Conservation (phyloP, 2,888 invertebrate genomes). For the Tipula vernalis region DNA sequence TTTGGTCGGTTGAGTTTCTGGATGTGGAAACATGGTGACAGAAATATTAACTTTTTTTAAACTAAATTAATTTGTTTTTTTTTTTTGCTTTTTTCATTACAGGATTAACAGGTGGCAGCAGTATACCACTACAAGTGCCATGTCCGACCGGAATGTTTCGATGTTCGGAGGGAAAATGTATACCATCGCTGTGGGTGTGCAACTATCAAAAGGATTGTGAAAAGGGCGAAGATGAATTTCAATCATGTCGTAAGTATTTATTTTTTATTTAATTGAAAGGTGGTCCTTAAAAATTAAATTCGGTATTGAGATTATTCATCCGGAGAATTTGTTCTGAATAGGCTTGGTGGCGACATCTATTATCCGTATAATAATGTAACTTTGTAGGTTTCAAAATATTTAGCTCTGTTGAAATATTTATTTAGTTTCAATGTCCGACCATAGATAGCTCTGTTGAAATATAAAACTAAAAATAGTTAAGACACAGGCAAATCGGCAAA, state of each 20-base stretch:
- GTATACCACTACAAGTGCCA: slow-evolving; percentile 29
- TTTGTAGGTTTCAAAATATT: too few species aligned
- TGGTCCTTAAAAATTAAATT: too few species aligned
- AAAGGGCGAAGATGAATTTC: slow-evolving; percentile 82
- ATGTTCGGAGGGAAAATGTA: slow-evolving; percentile 79
- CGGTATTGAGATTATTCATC: too few species aligned
- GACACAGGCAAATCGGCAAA: too few species aligned
- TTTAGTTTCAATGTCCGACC: too few species aligned
- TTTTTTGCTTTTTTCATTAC: not conserved
- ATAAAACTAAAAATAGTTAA: too few species aligned
- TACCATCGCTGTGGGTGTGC: slow-evolving; percentile 75
- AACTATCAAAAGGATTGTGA: slow-evolving; percentile 92
- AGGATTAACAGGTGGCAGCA: slow-evolving; percentile 19
- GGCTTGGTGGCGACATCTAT: not conserved
- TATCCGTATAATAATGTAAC: too few species aligned
- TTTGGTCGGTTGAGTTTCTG: not conserved
- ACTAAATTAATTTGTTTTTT: not conserved
- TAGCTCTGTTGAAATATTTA: too few species aligned
- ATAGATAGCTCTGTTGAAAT: too few species aligned
- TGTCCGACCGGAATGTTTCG: slow-evolving; percentile 68
- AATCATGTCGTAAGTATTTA: slow-evolving; percentile 72
- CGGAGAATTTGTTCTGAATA: not conserved
- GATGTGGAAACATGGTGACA: not conserved
- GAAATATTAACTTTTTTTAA: not conserved
- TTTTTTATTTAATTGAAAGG: not conserved